phyloP scores from a whole-genome alignment of 1,140 invertebrate genomes.

The Oncopodura yosiiana region DNA sequence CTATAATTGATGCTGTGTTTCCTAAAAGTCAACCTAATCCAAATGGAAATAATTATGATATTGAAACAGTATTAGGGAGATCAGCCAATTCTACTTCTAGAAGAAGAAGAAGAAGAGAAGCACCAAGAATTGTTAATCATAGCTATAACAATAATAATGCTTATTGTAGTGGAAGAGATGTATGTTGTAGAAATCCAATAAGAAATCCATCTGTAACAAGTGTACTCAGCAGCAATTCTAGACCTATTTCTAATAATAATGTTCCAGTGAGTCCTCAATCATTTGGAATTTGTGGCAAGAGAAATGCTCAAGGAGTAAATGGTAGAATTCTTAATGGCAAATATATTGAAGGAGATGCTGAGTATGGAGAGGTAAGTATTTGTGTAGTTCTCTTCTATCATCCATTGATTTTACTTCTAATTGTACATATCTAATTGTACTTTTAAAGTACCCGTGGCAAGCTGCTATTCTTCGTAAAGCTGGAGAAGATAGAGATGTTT shows the following conservation, averaged over 20 bases:
- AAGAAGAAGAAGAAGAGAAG: not conserved
- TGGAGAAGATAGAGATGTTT: slow-evolving; percentile 75
- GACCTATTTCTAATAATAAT: not conserved
- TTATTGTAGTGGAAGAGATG: slow-evolving; percentile 5
- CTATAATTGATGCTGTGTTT: not conserved
- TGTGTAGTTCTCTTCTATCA: not conserved
- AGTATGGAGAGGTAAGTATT: slow-evolving; percentile 60
- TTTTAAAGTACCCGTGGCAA: slow-evolving; percentile 88
- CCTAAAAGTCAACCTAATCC: not conserved
- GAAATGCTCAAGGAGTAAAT: slow-evolving; percentile 75
- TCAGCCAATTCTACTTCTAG: not conserved
- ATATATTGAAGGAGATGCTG: slow-evolving; percentile 77
- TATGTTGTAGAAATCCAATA: slow-evolving; percentile 27
- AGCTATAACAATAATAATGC: not conserved
- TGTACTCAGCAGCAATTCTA: not conserved
- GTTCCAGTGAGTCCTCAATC: slow-evolving; percentile 38
- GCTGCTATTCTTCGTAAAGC: slow-evolving; percentile 82
- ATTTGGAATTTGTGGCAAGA: slow-evolving; percentile 53
- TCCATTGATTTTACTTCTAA: not conserved
- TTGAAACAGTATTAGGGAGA: not conserved
- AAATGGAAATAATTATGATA: not conserved
- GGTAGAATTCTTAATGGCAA: slow-evolving; percentile 77
- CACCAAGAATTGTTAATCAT: too few species aligned
- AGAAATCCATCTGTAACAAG: not conserved
- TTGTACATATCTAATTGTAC: slow-evolving; percentile 38